These are phyloP conservation scores for Diplosoma virens DNA, from an alignment of 23 tunicate genomes.

Conservation along the genomic window DNA sequence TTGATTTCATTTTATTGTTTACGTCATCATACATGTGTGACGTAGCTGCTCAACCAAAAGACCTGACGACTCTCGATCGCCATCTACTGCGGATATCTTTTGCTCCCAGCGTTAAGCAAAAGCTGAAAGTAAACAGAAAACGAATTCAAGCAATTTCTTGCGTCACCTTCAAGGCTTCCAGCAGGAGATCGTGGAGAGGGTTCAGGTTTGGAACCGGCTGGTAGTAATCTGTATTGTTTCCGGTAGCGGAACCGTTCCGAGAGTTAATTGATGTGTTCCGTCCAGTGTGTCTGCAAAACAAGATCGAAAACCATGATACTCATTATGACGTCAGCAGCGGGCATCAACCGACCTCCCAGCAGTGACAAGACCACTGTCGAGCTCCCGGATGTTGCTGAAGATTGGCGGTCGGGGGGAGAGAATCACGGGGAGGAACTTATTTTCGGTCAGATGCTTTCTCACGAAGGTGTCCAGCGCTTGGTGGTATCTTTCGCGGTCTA, in stretches of 20 bases:
- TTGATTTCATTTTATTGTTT: no score
- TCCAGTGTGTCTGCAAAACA: slow-evolving; percentile 35
- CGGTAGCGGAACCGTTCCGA: neutral
- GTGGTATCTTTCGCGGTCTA: slow-evolving; percentile 71
- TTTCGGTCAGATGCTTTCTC: slow-evolving; percentile 73
- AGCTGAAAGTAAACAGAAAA: no score
- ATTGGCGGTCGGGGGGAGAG: slow-evolving; percentile 52
- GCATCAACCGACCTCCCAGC: slow-evolving; percentile 59
- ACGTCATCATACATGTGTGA: no score
- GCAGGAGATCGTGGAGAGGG: slow-evolving; percentile 59
- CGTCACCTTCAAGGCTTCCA: slow-evolving; percentile 89
- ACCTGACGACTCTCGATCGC: neutral
- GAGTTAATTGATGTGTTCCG: slow-evolving; percentile 33
- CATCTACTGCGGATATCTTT: no score
- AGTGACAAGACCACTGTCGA: slow-evolving; percentile 86
- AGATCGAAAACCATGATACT: neutral
- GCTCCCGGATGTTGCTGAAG: slow-evolving; percentile 77
- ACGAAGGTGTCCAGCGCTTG: slow-evolving; percentile 71
- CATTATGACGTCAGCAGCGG: neutral
- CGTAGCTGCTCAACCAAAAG: no score
- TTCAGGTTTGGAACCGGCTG: slow-evolving; percentile 42
- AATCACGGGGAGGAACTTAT: slow-evolving; percentile 51
- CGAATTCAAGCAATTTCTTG: no score
- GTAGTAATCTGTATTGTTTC: slow-evolving; percentile 51
- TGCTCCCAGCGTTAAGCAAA: no score